Evolutionary conservation across 1,140 invertebrate genomes (phyloP).

Genomic region (Choristoneura fumiferana): DNA sequence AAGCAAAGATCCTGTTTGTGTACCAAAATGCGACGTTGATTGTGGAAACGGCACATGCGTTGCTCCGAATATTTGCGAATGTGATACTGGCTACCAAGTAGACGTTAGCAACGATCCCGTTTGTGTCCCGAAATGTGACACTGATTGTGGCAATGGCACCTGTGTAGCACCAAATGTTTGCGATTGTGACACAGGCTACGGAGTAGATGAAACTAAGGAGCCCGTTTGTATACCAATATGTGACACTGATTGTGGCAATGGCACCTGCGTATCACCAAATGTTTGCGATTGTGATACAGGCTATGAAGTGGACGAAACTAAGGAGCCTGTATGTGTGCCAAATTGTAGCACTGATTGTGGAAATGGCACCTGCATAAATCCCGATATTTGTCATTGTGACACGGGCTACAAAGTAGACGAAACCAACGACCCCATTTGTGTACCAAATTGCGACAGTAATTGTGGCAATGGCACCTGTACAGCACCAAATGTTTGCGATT

Average conservation of each 20-base stretch:
- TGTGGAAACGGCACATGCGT: slow-evolving; percentile 72
- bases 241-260: slow-evolving; percentile 54
- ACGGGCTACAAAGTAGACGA: slow-evolving; percentile 39
- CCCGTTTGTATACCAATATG: slow-evolving; percentile 63
- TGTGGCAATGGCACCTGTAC: slow-evolving; percentile 77
- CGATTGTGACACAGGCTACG: slow-evolving; percentile 65
- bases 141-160: slow-evolving; percentile 71
- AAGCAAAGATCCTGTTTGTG: slow-evolving; percentile 41
- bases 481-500: slow-evolving; percentile 75
- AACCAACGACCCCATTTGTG: slow-evolving; percentile 21
- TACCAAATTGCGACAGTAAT: slow-evolving; percentile 33
- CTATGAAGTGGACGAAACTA: slow-evolving; percentile 28
- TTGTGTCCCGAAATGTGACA: slow-evolving; percentile 30
- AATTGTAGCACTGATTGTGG: slow-evolving; percentile 55
- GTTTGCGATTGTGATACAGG: slow-evolving; percentile 64
- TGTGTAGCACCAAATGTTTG: slow-evolving; percentile 78
- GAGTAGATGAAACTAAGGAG: slow-evolving; percentile 41
- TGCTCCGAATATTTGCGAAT: slow-evolving; percentile 67
- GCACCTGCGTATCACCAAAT: slow-evolving; percentile 62
- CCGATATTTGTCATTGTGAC: slow-evolving; percentile 65
- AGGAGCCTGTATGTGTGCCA: slow-evolving; percentile 49
- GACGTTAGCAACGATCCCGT: slow-evolving; percentile 13
- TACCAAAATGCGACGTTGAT: slow-evolving; percentile 75
- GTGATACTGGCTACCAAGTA: slow-evolving; percentile 45
- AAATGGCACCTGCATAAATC: slow-evolving; percentile 66